Conservation (phyloP, 2,888 invertebrate genomes). For the Malachius bipustulatus region DNA sequence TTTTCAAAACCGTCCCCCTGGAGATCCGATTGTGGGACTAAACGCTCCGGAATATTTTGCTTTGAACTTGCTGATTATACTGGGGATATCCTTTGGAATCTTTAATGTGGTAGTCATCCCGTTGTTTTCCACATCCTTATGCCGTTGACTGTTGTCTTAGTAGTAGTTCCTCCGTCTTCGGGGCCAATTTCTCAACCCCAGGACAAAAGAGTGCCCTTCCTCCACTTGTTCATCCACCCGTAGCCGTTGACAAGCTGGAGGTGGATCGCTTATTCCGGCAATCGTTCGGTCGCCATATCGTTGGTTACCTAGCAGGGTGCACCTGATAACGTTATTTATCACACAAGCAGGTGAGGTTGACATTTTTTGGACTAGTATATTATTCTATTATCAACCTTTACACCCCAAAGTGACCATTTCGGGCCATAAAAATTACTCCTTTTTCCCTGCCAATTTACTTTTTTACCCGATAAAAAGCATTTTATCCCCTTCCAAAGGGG, state of each 20-base stretch:
- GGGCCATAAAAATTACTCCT: no score
- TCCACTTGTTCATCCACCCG: constrained; percentile 12
- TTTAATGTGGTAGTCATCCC: constrained; percentile 13
- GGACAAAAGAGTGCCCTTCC: constrained; percentile 14
- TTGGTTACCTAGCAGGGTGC: no score
- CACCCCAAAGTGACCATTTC: no score
- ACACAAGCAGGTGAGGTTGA: constrained; percentile 12
- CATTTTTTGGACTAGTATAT: no score
- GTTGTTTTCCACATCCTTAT: constrained; percentile 15
- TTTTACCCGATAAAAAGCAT: no score
- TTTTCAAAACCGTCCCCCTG: no score
- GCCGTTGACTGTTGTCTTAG: constrained; percentile 14
- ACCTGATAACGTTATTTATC: constrained; percentile 10
- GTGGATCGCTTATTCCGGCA: constrained; percentile 16
- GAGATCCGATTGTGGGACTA: no score
- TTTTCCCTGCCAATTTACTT: no score
- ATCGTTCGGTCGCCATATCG: constrained; percentile 15
- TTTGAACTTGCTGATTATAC: no score
- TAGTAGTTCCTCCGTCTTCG: constrained; percentile 14
- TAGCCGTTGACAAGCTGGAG: constrained; percentile 15
- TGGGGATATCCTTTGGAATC: constrained; percentile 3
- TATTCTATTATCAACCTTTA: no score
- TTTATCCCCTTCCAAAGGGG: no score
- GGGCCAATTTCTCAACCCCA: constrained; percentile 14
- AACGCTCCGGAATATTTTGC: no score